phyloP scores from a whole-genome alignment of 1,140 invertebrate genomes.

The Myzus persicae region DNA sequence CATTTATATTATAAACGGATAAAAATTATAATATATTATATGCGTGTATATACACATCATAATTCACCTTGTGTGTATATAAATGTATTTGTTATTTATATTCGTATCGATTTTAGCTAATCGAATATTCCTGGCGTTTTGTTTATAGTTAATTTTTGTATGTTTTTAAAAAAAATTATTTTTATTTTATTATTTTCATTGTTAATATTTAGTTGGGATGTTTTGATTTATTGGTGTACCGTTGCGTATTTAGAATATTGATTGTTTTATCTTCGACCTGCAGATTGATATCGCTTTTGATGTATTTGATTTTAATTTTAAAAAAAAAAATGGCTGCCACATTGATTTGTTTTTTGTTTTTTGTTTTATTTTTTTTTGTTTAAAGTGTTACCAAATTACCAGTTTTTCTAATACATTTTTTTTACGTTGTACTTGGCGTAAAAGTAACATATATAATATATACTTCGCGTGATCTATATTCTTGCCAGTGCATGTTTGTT shows the following conservation, averaged over 20 bases:
- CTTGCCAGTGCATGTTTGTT: slow-evolving; percentile 26
- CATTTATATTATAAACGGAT: background rate
- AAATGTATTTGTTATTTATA: background rate
- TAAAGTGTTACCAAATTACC: background rate
- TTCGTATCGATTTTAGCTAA: slow-evolving; percentile 50
- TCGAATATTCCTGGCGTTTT: slow-evolving; percentile 48
- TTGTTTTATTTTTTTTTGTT: slow-evolving; percentile 49
- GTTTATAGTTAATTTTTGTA: slow-evolving; percentile 43
- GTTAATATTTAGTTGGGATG: slow-evolving; percentile 43
- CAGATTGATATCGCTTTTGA: slow-evolving; percentile 56
- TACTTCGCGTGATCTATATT: background rate
- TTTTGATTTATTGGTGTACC: slow-evolving; percentile 55
- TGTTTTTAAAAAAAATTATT: background rate
- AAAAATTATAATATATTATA: background rate
- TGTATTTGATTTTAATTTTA: slow-evolving; percentile 54
- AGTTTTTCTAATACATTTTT: background rate
- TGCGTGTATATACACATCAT: background rate
- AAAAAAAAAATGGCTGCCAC: background rate
- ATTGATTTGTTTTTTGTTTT: slow-evolving; percentile 52
- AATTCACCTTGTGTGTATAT: background rate
- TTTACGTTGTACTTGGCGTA: background rate
- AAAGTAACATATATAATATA: background rate
- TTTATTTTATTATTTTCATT: slow-evolving; percentile 13
- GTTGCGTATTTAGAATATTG: slow-evolving; percentile 46
- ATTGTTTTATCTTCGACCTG: slow-evolving; percentile 9